A percentile compares a stretch with the other conserved stretches of the same genome.
Conservation (phyloP, 2,888 invertebrate genomes). For the Aphodius granarius region DNA sequence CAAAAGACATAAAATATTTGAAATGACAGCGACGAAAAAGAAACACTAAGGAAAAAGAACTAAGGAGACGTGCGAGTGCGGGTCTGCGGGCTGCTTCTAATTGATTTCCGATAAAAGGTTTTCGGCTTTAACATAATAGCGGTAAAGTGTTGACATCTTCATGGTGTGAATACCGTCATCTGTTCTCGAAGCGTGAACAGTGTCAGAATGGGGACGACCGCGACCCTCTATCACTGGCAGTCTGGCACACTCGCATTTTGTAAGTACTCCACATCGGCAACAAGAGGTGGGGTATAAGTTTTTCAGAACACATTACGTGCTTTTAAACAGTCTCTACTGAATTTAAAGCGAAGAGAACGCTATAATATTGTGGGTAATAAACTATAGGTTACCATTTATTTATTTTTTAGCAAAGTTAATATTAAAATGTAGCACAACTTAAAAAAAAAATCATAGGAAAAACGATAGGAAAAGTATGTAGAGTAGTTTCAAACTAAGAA, state of each 20-base stretch:
- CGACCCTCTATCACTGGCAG: constrained; percentile 13
- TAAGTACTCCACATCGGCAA: neutral
- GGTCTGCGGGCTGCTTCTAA: constrained; percentile 54
- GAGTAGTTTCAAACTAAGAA: too few species aligned
- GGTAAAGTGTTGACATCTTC: constrained; percentile 53
- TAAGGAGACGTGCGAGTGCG: neutral
- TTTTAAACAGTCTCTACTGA: too few species aligned
- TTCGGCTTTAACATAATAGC: constrained; percentile 54
- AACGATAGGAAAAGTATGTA: too few species aligned
- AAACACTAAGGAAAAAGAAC: neutral
- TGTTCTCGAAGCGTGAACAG: constrained; percentile 28
- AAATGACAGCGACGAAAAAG: neutral
- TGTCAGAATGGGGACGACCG: neutral
- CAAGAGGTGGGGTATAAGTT: neutral
- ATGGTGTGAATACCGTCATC: constrained; percentile 45
- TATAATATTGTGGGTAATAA: too few species aligned
- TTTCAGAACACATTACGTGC: too few species aligned
- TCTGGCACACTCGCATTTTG: constrained; percentile 10
- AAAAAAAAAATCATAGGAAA: too few species aligned
- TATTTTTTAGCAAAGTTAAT: too few species aligned
- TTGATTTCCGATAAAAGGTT: constrained; percentile 56
- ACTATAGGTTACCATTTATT: too few species aligned
- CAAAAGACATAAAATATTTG: too few species aligned
- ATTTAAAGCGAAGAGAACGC: too few species aligned
- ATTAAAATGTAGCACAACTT: too few species aligned